Conservation (phyloP, 2,113 vertebrate genomes). For the Crypturellus undulatus region DNA sequence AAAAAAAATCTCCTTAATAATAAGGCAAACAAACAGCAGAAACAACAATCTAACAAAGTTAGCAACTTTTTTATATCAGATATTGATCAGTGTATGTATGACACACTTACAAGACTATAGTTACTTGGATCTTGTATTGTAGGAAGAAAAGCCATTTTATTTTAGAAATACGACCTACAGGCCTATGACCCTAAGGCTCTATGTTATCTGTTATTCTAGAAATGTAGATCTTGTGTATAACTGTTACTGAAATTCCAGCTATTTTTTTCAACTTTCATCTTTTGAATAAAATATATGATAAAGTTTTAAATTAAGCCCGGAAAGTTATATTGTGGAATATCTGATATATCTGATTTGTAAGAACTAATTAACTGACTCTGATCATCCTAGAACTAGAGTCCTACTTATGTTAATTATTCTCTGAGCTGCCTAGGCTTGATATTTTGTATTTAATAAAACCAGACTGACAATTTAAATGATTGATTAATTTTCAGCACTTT, state of each 20-base stretch:
- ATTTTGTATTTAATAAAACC: background rate
- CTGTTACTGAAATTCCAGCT: background rate
- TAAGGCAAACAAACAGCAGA: background rate
- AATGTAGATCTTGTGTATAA: background rate
- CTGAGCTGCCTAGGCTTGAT: background rate
- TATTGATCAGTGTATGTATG: background rate
- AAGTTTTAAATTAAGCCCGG: background rate
- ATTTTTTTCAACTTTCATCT: background rate
- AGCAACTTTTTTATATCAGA: background rate
- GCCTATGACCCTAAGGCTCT: background rate
- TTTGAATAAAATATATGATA: background rate
- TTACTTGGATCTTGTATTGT: background rate
- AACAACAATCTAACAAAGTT: background rate
- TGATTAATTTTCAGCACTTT: background rate
- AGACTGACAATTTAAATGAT: background rate
- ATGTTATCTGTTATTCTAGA: fast-evolving
- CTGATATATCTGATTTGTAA: background rate
- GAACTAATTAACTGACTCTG: background rate
- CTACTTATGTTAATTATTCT: background rate
- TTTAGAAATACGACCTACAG: background rate
- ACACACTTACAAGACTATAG: background rate
- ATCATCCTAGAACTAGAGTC: background rate
- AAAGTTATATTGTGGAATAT: background rate
- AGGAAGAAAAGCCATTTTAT: background rate
- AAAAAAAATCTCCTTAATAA: background rate